Evolutionary conservation across 1,140 invertebrate species (phyloP).

Genomic region (Oryzaephilus surinamensis): DNA sequence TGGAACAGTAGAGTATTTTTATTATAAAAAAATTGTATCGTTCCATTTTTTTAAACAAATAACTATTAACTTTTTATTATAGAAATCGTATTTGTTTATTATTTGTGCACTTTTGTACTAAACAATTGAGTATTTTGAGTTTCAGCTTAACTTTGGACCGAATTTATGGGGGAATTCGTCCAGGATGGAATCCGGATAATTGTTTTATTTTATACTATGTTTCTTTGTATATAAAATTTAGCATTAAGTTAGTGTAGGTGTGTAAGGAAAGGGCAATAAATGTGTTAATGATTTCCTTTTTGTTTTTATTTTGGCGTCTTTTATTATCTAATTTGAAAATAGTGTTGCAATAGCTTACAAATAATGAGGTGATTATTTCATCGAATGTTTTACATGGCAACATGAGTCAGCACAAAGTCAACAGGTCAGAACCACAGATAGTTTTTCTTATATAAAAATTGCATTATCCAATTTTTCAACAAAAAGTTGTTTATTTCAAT

Average conservation of each 20-base stretch:
- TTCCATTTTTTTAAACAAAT: slow-evolving; percentile 12
- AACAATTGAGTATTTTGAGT: slow-evolving; percentile 14
- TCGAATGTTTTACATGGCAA: no score
- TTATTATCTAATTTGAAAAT: no score
- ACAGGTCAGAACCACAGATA: no score
- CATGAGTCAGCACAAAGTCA: no score
- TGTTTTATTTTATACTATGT: slow-evolving; percentile 6
- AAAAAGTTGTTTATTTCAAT: no score
- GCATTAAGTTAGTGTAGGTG: slow-evolving; percentile 3
- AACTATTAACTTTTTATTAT: no score
- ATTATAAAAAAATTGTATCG: slow-evolving; percentile 21
- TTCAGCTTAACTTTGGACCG: slow-evolving; percentile 8
- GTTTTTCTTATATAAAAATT: no score
- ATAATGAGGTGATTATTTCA: no score
- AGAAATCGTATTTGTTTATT: slow-evolving; percentile 7
- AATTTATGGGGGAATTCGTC: not conserved
- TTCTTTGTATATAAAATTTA: not conserved
- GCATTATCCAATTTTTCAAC: no score
- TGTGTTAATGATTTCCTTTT: no score
- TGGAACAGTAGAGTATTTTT: slow-evolving; percentile 15
- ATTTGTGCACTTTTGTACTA: slow-evolving; percentile 6
- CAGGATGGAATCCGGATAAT: not conserved
- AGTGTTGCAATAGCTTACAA: no score
- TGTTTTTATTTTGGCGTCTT: no score
- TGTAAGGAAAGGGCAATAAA: slow-evolving; percentile 13